phyloP scores from a whole-genome alignment of 2,888 invertebrate species.

The Scaptomyza flava region DNA sequence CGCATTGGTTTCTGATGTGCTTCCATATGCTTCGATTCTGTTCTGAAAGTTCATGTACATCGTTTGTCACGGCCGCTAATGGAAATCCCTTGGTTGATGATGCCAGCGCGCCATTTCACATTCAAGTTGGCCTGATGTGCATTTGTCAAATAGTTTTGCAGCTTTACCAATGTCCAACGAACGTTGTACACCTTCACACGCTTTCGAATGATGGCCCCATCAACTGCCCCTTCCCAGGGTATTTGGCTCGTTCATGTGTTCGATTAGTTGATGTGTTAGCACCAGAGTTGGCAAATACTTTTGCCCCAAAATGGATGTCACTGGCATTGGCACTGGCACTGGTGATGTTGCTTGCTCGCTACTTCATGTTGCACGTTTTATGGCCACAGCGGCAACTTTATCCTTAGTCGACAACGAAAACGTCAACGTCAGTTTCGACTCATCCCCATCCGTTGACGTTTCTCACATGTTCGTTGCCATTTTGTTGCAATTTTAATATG shows the following conservation, averaged over 20 bases:
- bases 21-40: conserved; percentile 54
- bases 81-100: conserved; percentile 56
- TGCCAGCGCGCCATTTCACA: conserved; percentile 38
- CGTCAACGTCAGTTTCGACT: conserved; percentile 64
- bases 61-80: conserved; percentile 69
- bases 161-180: conserved; percentile 29
- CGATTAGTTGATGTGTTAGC: conserved; percentile 65
- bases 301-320: conserved; percentile 55
- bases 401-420: conserved; percentile 49
- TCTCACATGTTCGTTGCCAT: conserved; percentile 62
- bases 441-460: conserved; percentile 43
- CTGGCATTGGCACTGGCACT: conserved; percentile 19
- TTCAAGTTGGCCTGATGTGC: conserved; percentile 49
- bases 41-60: conserved; percentile 64
- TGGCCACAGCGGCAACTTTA: conserved; percentile 69
- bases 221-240: conserved; percentile 22
- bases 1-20: conserved; percentile 7
- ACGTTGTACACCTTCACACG: conserved; percentile 51
- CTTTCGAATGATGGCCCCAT: neutral
- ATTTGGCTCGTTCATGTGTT: conserved; percentile 53
- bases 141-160: conserved; percentile 73
- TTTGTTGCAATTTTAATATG: conserved; percentile 70
- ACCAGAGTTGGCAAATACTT: conserved; percentile 65
- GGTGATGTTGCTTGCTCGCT: conserved; percentile 20
- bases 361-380: conserved; percentile 63